Evolutionary conservation across 2,888 invertebrate species (phyloP), one percentile per base, ranked within the genome.

Genomic region (Lomographa bimaculata): DNA sequence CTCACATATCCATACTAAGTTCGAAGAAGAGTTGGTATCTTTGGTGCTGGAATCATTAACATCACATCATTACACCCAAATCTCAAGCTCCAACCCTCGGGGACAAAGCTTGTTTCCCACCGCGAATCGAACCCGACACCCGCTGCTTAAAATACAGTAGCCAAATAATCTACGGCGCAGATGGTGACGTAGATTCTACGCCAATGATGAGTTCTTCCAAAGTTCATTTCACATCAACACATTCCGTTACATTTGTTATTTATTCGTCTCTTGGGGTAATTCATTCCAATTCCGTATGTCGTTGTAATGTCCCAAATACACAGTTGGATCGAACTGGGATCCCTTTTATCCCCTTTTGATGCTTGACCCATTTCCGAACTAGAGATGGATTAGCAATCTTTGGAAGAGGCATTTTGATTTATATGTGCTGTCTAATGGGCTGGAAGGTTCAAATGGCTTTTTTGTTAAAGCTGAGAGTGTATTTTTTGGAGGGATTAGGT

Each of bases 341-440:
- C 34, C 34, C 20, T 44, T 30, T 44, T 38, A 34, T 34, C 30
- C 38, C 17, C 17, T 8, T 38, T 34, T 18, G 34, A 38, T 30
- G 34, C 34, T 34, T 38, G 28, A 23, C 36, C 36, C 23, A 17
- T 28, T 28, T 36, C 23, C 19, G 28, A 28, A 11, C 23, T 7
- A 2, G 28, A 33, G 44, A 44, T 19, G 38, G 38, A 44, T 44
- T 38, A 38, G 38, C 33, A 23, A 35, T 34, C 20, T 38, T 38
- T 34, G 42, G 36, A 7, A 35, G 19, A 23, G 42, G 37, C 42
- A 27, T 43, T 43, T 43, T 43, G 42, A 43, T 43, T 43, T 43
- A 43, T 43, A 33, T 43, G 27, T 42, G 35, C 26, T 23, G 23
- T 23, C 42, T 43, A 43, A 43, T 43, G 42, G 42, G 18, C 32